Conservation (phyloP, 2,797 vertebrate species). For the Phalanger gymnotis region DNA sequence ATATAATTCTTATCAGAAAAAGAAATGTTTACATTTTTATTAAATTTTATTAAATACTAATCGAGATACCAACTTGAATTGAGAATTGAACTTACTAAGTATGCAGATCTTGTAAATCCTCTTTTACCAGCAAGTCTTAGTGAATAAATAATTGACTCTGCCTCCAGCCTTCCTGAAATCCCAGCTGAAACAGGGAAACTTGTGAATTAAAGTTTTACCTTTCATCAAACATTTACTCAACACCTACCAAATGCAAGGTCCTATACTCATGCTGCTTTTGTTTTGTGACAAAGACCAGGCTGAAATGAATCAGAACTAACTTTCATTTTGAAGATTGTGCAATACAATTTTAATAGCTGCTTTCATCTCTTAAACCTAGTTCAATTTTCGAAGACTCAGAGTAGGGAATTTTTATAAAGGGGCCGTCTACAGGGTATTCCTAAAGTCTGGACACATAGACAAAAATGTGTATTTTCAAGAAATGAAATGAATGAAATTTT, state of each 20-base stretch:
- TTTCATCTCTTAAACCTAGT: conserved; percentile 2
- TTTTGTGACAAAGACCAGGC: no score
- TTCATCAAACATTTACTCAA: conserved; percentile 7
- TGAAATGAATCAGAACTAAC: no score
- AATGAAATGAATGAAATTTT: no score
- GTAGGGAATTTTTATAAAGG: conserved; percentile 32
- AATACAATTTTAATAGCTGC: background rate
- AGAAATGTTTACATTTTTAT: conserved; percentile 5
- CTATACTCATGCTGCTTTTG: no score
- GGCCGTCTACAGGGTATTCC: no score
- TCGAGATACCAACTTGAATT: conserved; percentile 9
- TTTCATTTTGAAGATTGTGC: no score
- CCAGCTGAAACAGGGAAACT: conserved; percentile 22
- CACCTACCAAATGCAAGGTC: no score
- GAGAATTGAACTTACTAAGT: background rate
- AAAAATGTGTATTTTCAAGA: no score
- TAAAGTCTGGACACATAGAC: no score
- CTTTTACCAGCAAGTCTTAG: background rate
- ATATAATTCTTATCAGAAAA: conserved; percentile 8
- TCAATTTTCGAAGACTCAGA: conserved; percentile 31
- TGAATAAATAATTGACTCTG: background rate
- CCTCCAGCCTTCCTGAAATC: conserved; percentile 2
- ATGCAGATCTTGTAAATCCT: background rate
- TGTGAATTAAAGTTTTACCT: conserved; percentile 6
- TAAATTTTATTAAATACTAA: conserved; percentile 15